These are phyloP conservation scores for Notothenia rossii DNA, from an alignment of 2,113 vertebrate species.

Conservation along the genomic window DNA sequence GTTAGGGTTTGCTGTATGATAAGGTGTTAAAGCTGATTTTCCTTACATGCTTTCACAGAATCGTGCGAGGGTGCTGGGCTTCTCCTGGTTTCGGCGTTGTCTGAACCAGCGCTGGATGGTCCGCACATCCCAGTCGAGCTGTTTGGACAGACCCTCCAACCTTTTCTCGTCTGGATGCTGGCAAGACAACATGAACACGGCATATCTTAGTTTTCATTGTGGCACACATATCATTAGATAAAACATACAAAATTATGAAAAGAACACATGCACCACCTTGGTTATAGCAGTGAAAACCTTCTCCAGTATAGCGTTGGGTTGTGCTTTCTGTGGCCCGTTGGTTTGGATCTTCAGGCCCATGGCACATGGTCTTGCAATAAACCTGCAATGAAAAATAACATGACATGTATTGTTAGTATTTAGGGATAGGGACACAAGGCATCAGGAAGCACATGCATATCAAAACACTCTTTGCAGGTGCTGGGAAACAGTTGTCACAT, in stretches of 20 bases:
- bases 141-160: constrained; percentile 96
- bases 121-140: constrained; percentile 97
- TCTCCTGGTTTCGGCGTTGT: constrained; percentile 98
- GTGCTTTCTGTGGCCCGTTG: constrained; percentile 94
- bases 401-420: neutral
- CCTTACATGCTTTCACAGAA: constrained; percentile 99
- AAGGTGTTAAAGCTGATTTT: neutral
- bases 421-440: neutral
- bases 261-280: constrained; percentile 84
- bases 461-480: neutral
- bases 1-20: neutral
- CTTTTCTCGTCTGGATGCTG: constrained; percentile 98
- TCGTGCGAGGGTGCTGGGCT: constrained; percentile 93
- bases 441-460: neutral
- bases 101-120: constrained; percentile 98
- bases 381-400: constrained; percentile 83
- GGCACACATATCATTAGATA: neutral
- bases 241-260: neutral
- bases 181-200: constrained; percentile 8
- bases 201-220: neutral
- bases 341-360: constrained; percentile 97
- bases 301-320: constrained; percentile 96
- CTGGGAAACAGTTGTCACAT: neutral
- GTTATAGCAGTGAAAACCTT: constrained; percentile 99
- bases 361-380: constrained; percentile 96